A percentile compares a stretch with the other conserved stretches of the same genome.
Conservation (phyloP, 1,140 invertebrate species). For the Uloborus diversus region DNA sequence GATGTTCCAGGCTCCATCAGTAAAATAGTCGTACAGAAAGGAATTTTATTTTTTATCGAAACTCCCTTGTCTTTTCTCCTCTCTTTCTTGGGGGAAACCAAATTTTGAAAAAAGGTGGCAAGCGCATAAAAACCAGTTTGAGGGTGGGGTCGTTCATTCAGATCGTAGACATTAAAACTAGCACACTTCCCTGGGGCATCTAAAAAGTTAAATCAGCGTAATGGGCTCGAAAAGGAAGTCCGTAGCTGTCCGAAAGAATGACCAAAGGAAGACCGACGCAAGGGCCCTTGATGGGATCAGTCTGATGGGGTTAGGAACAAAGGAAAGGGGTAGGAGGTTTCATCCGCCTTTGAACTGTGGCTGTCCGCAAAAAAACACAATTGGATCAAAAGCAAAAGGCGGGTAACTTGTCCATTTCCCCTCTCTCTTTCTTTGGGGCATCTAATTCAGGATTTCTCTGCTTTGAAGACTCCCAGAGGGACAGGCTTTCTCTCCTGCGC, state of each 20-base stretch:
- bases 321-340: slow-evolving; percentile 37
- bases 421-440: slow-evolving; percentile 19
- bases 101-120: not conserved
- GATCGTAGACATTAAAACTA: not conserved
- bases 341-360: slow-evolving; percentile 40
- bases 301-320: slow-evolving; percentile 31
- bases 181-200: not conserved
- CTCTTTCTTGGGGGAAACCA: not conserved
- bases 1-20: not conserved
- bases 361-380: slow-evolving; percentile 23
- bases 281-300: slow-evolving; percentile 36
- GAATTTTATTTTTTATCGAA: not conserved
- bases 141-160: not conserved
- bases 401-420: no score
- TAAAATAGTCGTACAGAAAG: slow-evolving; percentile 13
- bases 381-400: slow-evolving; percentile 29
- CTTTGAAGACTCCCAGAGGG: slow-evolving; percentile 2
- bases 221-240: slow-evolving; percentile 6
- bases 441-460: slow-evolving; percentile 6
- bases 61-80: not conserved
- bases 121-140: not conserved
- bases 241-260: slow-evolving; percentile 41
- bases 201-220: slow-evolving; percentile 50
- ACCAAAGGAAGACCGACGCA: slow-evolving; percentile 28
- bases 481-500: slow-evolving; percentile 11